phyloP scores from a whole-genome alignment of 2,113 vertebrate genomes.

The Empidonax alnorum region DNA sequence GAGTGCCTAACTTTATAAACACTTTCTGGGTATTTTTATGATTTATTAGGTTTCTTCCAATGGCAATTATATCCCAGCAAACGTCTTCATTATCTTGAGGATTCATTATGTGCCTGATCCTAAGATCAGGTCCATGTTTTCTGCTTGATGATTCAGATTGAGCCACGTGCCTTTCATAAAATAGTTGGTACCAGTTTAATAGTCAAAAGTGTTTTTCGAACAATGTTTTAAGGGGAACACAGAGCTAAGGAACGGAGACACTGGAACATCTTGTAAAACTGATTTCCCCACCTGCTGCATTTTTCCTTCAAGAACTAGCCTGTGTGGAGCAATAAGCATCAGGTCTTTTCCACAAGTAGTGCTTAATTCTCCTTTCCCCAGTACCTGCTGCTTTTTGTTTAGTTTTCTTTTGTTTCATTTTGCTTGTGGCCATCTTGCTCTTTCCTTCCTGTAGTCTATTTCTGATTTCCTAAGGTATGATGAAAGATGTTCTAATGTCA shows the following conservation, averaged over 20 bases:
- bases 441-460: not conserved
- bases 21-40: not conserved
- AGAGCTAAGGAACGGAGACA: not conserved
- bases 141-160: not conserved
- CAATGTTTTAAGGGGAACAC: not conserved
- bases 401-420: not conserved
- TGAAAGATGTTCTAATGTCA: not conserved
- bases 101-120: not conserved
- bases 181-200: not conserved
- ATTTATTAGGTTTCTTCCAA: not conserved
- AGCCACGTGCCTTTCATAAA: not conserved
- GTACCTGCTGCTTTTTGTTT: not conserved
- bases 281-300: not conserved
- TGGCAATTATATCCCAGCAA: not conserved
- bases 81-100: not conserved
- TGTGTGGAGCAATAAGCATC: not conserved
- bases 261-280: not conserved
- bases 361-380: not conserved
- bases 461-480: not conserved
- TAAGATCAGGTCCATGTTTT: not conserved
- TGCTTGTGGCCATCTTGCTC: not conserved
- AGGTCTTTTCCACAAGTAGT: not conserved
- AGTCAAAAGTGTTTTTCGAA: not conserved
- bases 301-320: not conserved
- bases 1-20: not conserved